These are phyloP conservation scores for Macroglossus sobrinus DNA, from an alignment of 2,113 vertebrate genomes.

Conservation along the genomic window DNA sequence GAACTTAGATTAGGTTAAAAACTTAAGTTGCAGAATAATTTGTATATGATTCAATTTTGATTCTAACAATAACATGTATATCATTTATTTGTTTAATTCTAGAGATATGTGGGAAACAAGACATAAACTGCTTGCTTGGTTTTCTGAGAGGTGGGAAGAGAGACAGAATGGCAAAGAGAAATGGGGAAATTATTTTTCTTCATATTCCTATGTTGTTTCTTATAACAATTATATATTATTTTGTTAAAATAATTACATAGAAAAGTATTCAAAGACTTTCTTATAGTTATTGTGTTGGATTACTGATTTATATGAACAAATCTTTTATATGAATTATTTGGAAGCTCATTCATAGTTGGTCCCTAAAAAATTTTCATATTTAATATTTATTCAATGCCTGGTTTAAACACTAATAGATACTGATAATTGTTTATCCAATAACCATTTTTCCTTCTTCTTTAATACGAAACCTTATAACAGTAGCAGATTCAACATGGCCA, in stretches of 20 bases:
- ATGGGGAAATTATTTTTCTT: not conserved
- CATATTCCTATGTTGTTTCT: not conserved
- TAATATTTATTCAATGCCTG: not conserved
- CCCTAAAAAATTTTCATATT: not conserved
- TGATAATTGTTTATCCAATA: not conserved
- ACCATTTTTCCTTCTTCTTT: not conserved
- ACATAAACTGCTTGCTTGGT: not conserved
- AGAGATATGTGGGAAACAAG: not conserved
- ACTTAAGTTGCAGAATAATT: not conserved
- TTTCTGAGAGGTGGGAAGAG: not conserved
- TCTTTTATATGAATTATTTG: not conserved
- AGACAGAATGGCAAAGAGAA: not conserved
- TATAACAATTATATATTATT: not conserved
- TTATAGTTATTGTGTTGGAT: not conserved
- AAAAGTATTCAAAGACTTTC: not conserved
- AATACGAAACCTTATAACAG: not conserved
- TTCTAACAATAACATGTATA: not conserved
- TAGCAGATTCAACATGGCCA: not conserved
- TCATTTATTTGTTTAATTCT: not conserved
- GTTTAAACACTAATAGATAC: not conserved
- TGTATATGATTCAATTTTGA: not conserved
- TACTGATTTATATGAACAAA: not conserved
- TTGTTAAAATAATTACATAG: not conserved
- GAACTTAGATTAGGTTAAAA: conserved; percentile 7
- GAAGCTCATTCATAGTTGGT: not conserved